Percentiles rank a stretch among this genome's conserved stretches.
Evolutionary conservation across 2,797 vertebrate species (phyloP).

Genomic region (Scyliorhinus canicula): DNA sequence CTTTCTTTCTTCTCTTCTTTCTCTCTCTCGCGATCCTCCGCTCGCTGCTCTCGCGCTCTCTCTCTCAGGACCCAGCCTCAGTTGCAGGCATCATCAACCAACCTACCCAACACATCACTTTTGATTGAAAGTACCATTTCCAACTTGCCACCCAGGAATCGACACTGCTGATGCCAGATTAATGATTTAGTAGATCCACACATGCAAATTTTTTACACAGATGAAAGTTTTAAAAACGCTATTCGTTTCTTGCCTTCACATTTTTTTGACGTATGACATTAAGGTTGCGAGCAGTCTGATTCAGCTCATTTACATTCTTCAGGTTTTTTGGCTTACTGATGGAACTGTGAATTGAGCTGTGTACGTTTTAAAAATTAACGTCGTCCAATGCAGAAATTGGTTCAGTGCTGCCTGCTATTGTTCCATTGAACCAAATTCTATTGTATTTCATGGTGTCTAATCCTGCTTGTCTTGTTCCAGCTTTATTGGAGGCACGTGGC

Average conservation of each 20-base stretch:
- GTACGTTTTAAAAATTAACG: neutral
- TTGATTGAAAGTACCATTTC: neutral
- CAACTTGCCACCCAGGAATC: neutral
- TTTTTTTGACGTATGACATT: too few species aligned
- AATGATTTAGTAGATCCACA: too few species aligned
- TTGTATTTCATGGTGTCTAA: neutral
- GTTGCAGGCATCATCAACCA: too few species aligned
- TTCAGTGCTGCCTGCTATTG: neutral
- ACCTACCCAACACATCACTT: too few species aligned
- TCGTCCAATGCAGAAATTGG: neutral
- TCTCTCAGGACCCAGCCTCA: too few species aligned
- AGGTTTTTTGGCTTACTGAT: neutral
- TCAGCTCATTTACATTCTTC: neutral
- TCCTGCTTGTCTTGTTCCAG: conserved; percentile 53
- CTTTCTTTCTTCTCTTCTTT: too few species aligned
- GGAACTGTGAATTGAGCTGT: neutral
- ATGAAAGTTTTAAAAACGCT: too few species aligned
- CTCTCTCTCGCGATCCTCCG: too few species aligned
- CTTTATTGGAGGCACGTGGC: conserved; percentile 91
- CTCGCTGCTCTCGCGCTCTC: too few species aligned
- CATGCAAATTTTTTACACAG: neutral
- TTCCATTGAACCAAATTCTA: neutral
- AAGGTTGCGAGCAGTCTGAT: neutral
- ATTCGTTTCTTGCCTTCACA: too few species aligned
- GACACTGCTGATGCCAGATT: neutral